A percentile compares a stretch with the other conserved stretches of the same genome.
Conservation (phyloP, 2,888 invertebrate genomes). For the Chelonus formosanus region DNA sequence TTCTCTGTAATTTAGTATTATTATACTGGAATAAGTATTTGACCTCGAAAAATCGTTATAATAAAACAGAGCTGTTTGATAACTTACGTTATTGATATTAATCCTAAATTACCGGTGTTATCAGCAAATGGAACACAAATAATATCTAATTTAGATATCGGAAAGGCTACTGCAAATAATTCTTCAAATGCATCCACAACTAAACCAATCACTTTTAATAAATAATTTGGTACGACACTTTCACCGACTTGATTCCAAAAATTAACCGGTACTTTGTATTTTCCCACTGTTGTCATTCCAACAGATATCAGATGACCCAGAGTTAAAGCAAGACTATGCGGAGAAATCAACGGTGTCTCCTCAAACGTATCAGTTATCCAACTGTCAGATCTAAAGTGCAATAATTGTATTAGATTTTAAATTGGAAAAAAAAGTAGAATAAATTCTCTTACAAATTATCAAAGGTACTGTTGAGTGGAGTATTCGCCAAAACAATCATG, state of each 20-base stretch:
- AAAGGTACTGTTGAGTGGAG: constrained; percentile 68
- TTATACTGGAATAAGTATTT: not conserved
- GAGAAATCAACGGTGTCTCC: constrained; percentile 66
- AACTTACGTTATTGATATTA: constrained; percentile 51
- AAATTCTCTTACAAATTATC: constrained; percentile 47
- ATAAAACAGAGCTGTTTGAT: not conserved
- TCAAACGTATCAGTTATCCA: constrained; percentile 47
- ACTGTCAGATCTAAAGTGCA: constrained; percentile 40
- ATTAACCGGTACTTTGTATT: constrained; percentile 22
- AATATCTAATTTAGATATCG: constrained; percentile 52
- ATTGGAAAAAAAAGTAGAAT: not conserved
- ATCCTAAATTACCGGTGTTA: constrained; percentile 47
- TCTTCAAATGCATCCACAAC: constrained; percentile 41
- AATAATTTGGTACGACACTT: constrained; percentile 40
- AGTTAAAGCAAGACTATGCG: constrained; percentile 68
- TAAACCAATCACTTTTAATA: constrained; percentile 45
- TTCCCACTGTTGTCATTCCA: constrained; percentile 32
- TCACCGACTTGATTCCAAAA: constrained; percentile 37
- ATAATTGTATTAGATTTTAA: constrained; percentile 1
- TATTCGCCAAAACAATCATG: constrained; percentile 75
- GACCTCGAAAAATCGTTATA: constrained; percentile 1
- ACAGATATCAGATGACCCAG: constrained; percentile 49
- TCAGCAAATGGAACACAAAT: constrained; percentile 46
- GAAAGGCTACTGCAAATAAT: constrained; percentile 46
- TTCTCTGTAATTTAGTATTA: constrained; percentile 45